Evolutionary conservation across 1,140 invertebrate genomes (phyloP).

Genomic region (Bombyx mori): DNA sequence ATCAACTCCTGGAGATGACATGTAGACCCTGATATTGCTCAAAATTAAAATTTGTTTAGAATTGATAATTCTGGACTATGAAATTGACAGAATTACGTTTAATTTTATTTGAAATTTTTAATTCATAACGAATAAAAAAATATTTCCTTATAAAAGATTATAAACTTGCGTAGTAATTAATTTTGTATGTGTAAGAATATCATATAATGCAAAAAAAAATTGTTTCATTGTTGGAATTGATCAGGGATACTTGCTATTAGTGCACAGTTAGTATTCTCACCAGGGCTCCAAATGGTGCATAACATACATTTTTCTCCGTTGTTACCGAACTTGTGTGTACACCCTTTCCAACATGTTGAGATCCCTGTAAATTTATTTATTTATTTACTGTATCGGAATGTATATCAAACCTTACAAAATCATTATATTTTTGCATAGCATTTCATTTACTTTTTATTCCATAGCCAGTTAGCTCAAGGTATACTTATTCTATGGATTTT

Average conservation of each 20-base stretch:
- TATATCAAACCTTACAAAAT: too few species aligned
- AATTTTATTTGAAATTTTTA: too few species aligned
- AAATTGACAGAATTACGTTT: too few species aligned
- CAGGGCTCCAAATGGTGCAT: constrained; percentile 50
- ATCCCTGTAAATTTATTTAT: constrained; percentile 31
- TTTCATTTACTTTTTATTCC: too few species aligned
- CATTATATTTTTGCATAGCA: too few species aligned
- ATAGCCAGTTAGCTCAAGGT: too few species aligned
- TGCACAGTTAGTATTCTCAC: constrained; percentile 65
- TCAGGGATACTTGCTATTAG: constrained; percentile 37
- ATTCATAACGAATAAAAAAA: too few species aligned
- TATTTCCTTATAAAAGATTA: too few species aligned
- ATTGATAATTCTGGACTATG: background rate
- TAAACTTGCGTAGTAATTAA: background rate
- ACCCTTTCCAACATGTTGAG: constrained; percentile 53
- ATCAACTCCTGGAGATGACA: constrained; percentile 12
- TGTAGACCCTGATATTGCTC: constrained; percentile 19
- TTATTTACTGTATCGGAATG: too few species aligned
- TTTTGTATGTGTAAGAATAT: background rate
- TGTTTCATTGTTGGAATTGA: constrained; percentile 15
- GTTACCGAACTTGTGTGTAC: constrained; percentile 59
- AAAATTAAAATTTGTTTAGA: constrained; percentile 1
- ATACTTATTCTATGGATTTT: too few species aligned
- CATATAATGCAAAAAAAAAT: background rate
- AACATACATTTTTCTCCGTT: constrained; percentile 61